Conservation (phyloP, 2,797 vertebrate genomes). For the Morus bassanus region DNA sequence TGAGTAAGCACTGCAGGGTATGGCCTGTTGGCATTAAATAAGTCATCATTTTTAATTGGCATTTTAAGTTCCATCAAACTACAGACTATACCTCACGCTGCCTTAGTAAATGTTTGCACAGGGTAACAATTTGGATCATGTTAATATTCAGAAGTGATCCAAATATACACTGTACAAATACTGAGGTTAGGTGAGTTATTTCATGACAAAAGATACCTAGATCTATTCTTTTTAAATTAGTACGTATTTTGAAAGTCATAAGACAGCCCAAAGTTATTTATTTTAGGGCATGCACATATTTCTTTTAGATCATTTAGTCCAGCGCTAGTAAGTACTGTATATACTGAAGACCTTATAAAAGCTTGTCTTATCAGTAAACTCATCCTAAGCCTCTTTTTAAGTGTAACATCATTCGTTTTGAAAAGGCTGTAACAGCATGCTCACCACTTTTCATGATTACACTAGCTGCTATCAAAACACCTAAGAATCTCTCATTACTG, state of each 20-base stretch:
- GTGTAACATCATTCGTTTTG: conserved; percentile 64
- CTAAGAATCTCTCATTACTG: neutral
- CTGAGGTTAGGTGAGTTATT: neutral
- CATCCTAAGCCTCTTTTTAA: conserved; percentile 56
- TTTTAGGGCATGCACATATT: neutral
- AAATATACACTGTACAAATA: conserved; percentile 27
- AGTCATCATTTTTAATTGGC: conserved; percentile 75
- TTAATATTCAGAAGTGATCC: conserved; percentile 21
- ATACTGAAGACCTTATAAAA: conserved; percentile 25
- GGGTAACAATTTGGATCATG: conserved; percentile 48
- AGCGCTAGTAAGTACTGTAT: neutral
- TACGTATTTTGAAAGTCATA: neutral
- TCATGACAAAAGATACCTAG: neutral
- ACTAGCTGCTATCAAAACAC: conserved; percentile 32
- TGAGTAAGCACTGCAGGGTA: conserved; percentile 54
- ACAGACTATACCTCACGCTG: conserved; percentile 22
- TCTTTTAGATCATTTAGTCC: neutral
- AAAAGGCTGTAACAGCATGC: conserved; percentile 30
- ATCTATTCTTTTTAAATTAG: neutral
- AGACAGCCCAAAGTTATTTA: neutral
- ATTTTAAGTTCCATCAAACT: conserved; percentile 67
- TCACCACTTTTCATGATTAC: conserved; percentile 10
- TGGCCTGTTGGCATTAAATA: conserved; percentile 67
- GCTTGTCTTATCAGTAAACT: conserved; percentile 61
- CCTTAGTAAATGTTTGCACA: conserved; percentile 64